phyloP scores from a whole-genome alignment of 2,113 vertebrate species.

The Melanocharis versteri region DNA sequence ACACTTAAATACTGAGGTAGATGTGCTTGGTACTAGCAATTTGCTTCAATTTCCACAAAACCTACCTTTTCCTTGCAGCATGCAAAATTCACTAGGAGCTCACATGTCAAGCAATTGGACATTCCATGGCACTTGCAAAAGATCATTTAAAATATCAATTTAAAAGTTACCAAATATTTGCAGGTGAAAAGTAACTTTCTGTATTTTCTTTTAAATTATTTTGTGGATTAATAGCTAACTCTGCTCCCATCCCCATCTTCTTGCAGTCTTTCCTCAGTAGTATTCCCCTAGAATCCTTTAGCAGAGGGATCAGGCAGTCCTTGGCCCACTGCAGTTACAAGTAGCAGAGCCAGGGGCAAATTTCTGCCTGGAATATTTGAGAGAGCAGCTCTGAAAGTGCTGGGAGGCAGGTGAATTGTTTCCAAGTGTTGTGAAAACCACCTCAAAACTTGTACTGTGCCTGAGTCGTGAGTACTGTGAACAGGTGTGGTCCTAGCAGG shows the following conservation, averaged over 20 bases:
- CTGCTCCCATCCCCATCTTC: not conserved
- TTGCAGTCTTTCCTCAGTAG: accelerated
- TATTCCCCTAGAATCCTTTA: not conserved
- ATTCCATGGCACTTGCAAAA: not conserved
- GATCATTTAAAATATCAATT: not conserved
- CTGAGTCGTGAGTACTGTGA: accelerated
- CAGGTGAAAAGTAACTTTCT: not conserved
- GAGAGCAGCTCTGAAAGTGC: not conserved
- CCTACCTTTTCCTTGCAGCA: not conserved
- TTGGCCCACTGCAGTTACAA: not conserved
- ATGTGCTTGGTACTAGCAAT: not conserved
- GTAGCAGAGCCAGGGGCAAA: not conserved
- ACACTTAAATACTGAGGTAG: not conserved
- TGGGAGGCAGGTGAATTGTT: not conserved
- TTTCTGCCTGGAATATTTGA: not conserved
- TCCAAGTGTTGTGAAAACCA: not conserved
- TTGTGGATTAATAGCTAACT: not conserved
- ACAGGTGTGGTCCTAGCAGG: not conserved
- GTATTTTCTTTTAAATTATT: not conserved
- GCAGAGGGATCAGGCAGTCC: not conserved
- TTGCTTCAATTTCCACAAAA: not conserved
- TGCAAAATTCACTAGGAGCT: not conserved
- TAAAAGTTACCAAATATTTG: not conserved
- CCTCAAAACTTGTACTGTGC: not conserved
- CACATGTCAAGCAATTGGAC: not conserved